These are phyloP conservation scores for Strix aluco DNA, from an alignment of 2,113 vertebrate genomes.

Conservation along the genomic window DNA sequence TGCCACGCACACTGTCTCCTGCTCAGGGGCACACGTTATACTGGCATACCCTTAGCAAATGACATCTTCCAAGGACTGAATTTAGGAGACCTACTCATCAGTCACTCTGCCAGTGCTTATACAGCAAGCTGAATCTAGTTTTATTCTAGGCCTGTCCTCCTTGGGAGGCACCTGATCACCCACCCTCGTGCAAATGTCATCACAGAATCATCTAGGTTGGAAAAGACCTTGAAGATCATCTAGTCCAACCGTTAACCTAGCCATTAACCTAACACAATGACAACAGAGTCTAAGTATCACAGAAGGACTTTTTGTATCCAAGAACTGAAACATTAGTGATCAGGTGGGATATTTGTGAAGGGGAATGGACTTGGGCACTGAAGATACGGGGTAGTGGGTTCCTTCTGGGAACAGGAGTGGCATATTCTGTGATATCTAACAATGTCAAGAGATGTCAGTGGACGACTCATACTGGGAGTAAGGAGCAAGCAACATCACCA, in stretches of 20 bases:
- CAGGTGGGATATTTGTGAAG: not conserved
- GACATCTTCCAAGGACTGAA: not conserved
- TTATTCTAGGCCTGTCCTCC: not conserved
- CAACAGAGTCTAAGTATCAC: not conserved
- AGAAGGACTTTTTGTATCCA: not conserved
- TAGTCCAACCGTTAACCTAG: no score
- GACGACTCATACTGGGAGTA: not conserved
- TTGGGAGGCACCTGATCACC: not conserved
- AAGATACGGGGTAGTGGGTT: rapidly evolving
- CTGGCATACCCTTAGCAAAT: not conserved
- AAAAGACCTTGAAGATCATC: no score
- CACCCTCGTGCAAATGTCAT: not conserved
- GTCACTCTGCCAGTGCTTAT: not conserved
- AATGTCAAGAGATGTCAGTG: not conserved
- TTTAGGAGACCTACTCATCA: not conserved
- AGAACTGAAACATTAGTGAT: not conserved
- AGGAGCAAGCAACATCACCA: not conserved
- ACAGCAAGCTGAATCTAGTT: not conserved
- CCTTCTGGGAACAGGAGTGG: not conserved
- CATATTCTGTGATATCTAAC: not conserved
- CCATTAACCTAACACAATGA: no score
- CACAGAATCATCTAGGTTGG: no score
- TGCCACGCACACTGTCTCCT: not conserved
- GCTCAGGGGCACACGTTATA: no score
- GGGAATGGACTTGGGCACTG: not conserved